These are phyloP conservation scores for Procambarus clarkii DNA, from an alignment of 1,140 invertebrate genomes.

Conservation along the genomic window DNA sequence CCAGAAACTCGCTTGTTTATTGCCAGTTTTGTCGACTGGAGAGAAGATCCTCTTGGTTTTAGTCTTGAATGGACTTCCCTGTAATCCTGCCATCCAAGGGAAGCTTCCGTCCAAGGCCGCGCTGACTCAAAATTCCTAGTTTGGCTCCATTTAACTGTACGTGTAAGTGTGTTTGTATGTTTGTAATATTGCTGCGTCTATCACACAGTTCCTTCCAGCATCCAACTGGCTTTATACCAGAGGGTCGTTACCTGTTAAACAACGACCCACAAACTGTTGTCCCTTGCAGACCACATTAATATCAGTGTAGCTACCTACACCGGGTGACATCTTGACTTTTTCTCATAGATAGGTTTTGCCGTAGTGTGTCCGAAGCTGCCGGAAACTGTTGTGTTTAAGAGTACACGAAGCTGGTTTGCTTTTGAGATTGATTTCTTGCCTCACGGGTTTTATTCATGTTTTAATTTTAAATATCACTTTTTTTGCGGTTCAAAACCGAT, in stretches of 20 bases:
- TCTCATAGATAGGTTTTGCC: conserved; percentile 49
- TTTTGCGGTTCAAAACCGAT: conserved; percentile 60
- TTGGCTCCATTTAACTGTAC: conserved; percentile 58
- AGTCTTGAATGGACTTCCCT: not conserved
- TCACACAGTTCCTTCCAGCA: conserved; percentile 65
- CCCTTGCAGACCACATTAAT: conserved; percentile 57
- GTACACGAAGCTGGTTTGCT: conserved; percentile 39
- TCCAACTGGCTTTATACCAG: conserved; percentile 56
- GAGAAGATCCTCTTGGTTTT: not conserved
- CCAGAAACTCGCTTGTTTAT: too few species aligned
- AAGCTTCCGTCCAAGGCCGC: not conserved
- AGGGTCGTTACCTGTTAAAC: conserved; percentile 54
- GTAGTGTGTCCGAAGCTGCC: conserved; percentile 53
- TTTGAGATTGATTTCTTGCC: conserved; percentile 21
- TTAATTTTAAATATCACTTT: conserved; percentile 50
- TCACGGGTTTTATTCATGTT: conserved; percentile 42
- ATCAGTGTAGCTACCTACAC: conserved; percentile 57
- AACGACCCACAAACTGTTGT: conserved; percentile 58
- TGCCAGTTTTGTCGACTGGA: not conserved
- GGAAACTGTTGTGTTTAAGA: conserved; percentile 21
- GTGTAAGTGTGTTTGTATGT: conserved; percentile 70
- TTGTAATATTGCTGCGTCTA: conserved; percentile 67
- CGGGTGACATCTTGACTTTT: conserved; percentile 57
- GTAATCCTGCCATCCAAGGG: not conserved
- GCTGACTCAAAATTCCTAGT: conserved; percentile 32